These are phyloP conservation scores for Phymanthus crucifer DNA, from an alignment of 92 coral and sea anemone genomes.

Conservation along the genomic window DNA sequence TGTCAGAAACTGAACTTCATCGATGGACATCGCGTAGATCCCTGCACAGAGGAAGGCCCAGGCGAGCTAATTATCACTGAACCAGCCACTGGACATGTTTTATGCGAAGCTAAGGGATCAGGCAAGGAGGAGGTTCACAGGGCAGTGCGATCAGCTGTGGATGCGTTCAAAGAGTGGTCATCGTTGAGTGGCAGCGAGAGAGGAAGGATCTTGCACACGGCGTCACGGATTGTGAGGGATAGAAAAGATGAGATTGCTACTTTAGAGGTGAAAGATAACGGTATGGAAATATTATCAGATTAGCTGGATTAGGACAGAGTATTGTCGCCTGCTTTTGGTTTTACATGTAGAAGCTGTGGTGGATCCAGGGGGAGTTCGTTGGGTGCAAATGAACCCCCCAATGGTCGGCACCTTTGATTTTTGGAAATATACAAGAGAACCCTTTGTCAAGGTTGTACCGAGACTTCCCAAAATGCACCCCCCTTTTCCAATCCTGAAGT, in stretches of 20 bases:
- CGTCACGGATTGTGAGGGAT: conserved; percentile 70
- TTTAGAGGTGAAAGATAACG: conserved; percentile 79
- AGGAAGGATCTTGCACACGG: conserved; percentile 67
- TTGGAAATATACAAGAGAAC: too few species aligned
- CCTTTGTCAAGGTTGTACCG: too few species aligned
- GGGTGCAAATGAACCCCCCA: background rate
- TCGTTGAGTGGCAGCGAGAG: conserved; percentile 74
- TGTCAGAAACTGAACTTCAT: conserved; percentile 68
- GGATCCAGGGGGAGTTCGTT: background rate
- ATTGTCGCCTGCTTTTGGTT: too few species aligned
- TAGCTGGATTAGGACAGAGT: background rate
- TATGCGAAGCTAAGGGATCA: conserved; percentile 80
- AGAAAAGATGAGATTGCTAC: conserved; percentile 74
- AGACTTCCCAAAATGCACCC: too few species aligned
- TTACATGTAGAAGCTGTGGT: too few species aligned
- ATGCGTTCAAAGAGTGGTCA: conserved; percentile 83
- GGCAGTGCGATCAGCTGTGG: conserved; percentile 67
- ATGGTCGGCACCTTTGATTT: too few species aligned
- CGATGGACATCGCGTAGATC: conserved; percentile 74
- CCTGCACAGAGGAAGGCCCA: conserved; percentile 66
- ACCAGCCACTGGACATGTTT: conserved; percentile 82
- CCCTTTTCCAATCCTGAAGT: too few species aligned
- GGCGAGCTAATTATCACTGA: conserved; percentile 56
- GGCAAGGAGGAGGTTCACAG: conserved; percentile 76
- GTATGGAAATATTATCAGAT: conserved; percentile 37